Evolutionary conservation across 2,797 vertebrate species (phyloP), one percentile per base, ranked within the genome.

Genomic region (Hippoglossus hippoglossus): DNA sequence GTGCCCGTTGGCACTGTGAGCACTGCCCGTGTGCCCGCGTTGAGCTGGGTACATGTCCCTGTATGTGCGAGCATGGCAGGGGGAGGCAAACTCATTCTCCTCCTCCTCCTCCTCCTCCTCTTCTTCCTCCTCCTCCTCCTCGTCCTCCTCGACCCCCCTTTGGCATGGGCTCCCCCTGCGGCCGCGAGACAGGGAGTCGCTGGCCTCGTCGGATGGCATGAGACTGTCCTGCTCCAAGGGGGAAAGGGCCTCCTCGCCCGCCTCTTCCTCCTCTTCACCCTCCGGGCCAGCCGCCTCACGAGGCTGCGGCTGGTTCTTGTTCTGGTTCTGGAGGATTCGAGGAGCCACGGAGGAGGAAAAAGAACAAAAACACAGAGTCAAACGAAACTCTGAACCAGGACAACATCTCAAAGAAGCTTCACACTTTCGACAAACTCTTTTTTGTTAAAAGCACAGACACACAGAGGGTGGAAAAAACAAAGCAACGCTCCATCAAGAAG

Each of bases 141-240:
- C 92, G 13, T 96, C 96, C 78, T 96, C 96, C 61, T 94, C 95
- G 0, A 72, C 90, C 53, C 94, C 95, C 84, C 95, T 85, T 80
- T 94, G 96, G 80, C 92, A 90, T 21, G 96, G 96, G 91, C 96
- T 95, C 11, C 93, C 94, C 72, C 95, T 95, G 83, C 91, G 95
- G 31, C 94, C 93, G 24, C 94, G 96, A 66, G 95, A 97, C 51
- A 97, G 94, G 54, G 94, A 95, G 85, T 98, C 96, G 22, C 96
- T 97, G 31, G 96, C 96, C 81, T 98, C 97, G 0, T 99, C 97
- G 0, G 97, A 97, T 0, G 95, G 97, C 97, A 99, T 98, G 76
- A 98, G 90, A 92, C 96, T 98, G 95, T 98, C 97, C 75, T 96
- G 96, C 92, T 99, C 97, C 70, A 97, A 83, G 2, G 97, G 96